phyloP scores from a whole-genome alignment of 1,140 invertebrate species.

The Euura lappo region DNA sequence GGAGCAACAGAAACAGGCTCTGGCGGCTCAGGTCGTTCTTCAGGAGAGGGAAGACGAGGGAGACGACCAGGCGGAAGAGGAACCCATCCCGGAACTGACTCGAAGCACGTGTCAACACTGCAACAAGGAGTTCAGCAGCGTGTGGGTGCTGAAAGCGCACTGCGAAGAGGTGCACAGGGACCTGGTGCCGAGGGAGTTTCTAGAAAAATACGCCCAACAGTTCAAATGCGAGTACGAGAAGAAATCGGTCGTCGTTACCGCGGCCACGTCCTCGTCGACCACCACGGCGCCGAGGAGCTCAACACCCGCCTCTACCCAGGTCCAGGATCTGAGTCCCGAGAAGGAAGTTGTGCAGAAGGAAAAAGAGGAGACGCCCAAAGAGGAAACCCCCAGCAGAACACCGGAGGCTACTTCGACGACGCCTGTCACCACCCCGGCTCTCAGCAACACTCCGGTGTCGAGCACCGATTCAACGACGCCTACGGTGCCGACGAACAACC shows the following conservation, averaged over 20 bases:
- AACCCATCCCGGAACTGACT: slow-evolving; percentile 68
- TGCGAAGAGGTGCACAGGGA: slow-evolving; percentile 94
- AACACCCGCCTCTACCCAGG: slow-evolving; percentile 54
- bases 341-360: slow-evolving; percentile 62
- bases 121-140: slow-evolving; percentile 92
- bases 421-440: slow-evolving; percentile 70
- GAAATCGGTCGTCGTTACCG: slow-evolving; percentile 75
- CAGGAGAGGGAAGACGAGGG: slow-evolving; percentile 62
- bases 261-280: slow-evolving; percentile 65
- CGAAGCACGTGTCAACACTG: slow-evolving; percentile 84
- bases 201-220: slow-evolving; percentile 91
- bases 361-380: slow-evolving; percentile 62
- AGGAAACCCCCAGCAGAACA: slow-evolving; percentile 53
- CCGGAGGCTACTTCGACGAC: slow-evolving; percentile 66
- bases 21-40: slow-evolving; percentile 41
- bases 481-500: slow-evolving; percentile 55
- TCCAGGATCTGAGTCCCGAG: slow-evolving; percentile 49
- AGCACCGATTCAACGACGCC: slow-evolving; percentile 66
- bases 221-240: slow-evolving; percentile 87
- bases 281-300: slow-evolving; percentile 66
- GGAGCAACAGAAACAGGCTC: slow-evolving; percentile 52
- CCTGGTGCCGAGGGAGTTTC: slow-evolving; percentile 84
- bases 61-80: slow-evolving; percentile 62
- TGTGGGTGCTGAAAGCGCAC: slow-evolving; percentile 95
- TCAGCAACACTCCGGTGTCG: slow-evolving; percentile 64